A percentile compares a stretch with the other conserved stretches of the same genome.
Evolutionary conservation across 2,113 vertebrate species (phyloP).

Genomic region (Microtus richardsoni): DNA sequence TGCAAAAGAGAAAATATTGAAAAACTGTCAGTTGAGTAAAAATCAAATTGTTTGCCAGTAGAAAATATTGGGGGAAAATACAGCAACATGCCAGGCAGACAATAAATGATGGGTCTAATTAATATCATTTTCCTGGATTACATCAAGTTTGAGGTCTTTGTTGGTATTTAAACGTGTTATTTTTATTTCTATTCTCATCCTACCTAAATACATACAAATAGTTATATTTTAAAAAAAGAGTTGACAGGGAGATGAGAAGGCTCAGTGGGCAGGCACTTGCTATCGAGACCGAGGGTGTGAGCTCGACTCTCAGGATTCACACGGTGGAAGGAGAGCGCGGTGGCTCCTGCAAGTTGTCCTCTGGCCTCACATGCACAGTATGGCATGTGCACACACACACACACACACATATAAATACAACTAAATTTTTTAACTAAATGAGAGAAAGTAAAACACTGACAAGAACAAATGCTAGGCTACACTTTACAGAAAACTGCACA

Average conservation of each 20-base stretch:
- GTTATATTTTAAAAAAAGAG: not conserved
- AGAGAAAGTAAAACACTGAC: not conserved
- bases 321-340: not conserved
- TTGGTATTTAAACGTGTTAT: not conserved
- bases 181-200: not conserved
- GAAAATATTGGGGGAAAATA: not conserved
- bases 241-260: not conserved
- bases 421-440: not conserved
- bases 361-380: not conserved
- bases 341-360: not conserved
- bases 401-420: not conserved
- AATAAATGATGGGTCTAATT: rapidly evolving
- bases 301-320: not conserved
- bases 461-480: not conserved
- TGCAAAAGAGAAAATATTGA: not conserved
- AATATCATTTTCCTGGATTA: not conserved
- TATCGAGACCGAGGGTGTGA: not conserved
- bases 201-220: not conserved
- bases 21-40: not conserved
- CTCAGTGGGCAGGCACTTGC: not conserved
- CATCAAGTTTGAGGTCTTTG: not conserved
- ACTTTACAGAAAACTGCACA: not conserved
- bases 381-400: not conserved
- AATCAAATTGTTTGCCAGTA: not conserved
- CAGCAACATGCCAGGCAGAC: not conserved